phyloP scores from a whole-genome alignment of 1,140 invertebrate species.

The Pollicipes pollicipes region DNA sequence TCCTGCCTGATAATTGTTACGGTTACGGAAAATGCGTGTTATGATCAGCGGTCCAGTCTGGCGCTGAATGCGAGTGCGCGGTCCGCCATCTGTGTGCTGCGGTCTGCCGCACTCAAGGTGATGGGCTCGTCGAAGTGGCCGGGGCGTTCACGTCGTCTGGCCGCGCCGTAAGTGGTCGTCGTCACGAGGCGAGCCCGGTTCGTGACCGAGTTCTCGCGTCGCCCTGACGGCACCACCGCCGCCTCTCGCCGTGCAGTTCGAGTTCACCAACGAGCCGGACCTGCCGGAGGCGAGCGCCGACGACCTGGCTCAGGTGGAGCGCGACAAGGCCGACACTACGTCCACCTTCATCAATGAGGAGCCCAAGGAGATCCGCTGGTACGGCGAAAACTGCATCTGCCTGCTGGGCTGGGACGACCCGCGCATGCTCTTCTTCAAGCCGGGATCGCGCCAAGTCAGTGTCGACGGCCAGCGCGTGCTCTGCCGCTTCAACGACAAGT shows the following conservation, averaged over 20 bases:
- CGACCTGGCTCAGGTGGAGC: constrained; percentile 13
- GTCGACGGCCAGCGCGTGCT: constrained; percentile 21
- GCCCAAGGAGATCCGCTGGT: constrained; percentile 64
- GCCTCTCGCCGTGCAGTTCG: neutral
- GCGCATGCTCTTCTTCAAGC: constrained; percentile 56
- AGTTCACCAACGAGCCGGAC: constrained; percentile 7
- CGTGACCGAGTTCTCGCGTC: neutral
- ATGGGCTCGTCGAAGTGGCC: no score
- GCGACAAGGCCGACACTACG: constrained; percentile 15
- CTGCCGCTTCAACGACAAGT: constrained; percentile 21
- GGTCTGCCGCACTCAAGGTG: no score
- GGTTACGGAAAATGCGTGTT: no score
- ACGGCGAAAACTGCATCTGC: constrained; percentile 62
- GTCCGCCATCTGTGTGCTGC: no score
- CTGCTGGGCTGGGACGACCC: constrained; percentile 68
- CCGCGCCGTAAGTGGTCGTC: no score
- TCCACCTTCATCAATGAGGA: constrained; percentile 47
- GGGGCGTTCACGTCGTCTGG: no score
- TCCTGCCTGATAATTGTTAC: no score
- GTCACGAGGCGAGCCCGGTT: no score
- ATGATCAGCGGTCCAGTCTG: no score
- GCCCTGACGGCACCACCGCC: no score
- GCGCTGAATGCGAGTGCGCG: no score
- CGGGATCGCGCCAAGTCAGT: constrained; percentile 20
- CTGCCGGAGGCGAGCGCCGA: constrained; percentile 17